Evolutionary conservation across 2,797 vertebrate species (phyloP).

Genomic region (Artibeus lituratus): DNA sequence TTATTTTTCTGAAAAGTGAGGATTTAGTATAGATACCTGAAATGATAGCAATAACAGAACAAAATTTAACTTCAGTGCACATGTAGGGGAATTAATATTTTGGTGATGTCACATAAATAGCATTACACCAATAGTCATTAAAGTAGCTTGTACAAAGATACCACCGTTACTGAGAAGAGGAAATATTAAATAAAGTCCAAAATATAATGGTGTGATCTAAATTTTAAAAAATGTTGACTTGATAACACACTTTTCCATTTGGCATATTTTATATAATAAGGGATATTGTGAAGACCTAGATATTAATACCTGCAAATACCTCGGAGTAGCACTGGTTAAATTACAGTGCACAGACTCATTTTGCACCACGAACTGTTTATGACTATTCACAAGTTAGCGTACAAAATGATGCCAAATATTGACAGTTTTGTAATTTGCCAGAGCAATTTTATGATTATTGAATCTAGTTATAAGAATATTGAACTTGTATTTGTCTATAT

Average conservation of each 20-base stretch:
- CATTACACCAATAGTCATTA: background rate
- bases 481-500: background rate
- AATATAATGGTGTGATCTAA: background rate
- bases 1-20: background rate
- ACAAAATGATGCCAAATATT: background rate
- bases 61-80: background rate
- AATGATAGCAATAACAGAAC: background rate
- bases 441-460: background rate
- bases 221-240: background rate
- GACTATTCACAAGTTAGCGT: background rate
- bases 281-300: fast-evolving
- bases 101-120: background rate
- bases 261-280: background rate
- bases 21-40: background rate
- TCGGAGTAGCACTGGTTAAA: background rate
- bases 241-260: background rate
- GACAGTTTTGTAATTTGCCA: background rate
- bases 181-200: background rate
- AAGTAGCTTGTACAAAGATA: background rate
- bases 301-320: background rate
- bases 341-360: background rate
- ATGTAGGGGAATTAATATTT: background rate
- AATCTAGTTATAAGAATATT: background rate
- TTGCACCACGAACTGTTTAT: background rate
- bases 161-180: background rate